Percentiles rank a stretch among this genome's conserved stretches.
Evolutionary conservation across 2,888 invertebrate species (phyloP).

Genomic region (Tiliacea citrago): DNA sequence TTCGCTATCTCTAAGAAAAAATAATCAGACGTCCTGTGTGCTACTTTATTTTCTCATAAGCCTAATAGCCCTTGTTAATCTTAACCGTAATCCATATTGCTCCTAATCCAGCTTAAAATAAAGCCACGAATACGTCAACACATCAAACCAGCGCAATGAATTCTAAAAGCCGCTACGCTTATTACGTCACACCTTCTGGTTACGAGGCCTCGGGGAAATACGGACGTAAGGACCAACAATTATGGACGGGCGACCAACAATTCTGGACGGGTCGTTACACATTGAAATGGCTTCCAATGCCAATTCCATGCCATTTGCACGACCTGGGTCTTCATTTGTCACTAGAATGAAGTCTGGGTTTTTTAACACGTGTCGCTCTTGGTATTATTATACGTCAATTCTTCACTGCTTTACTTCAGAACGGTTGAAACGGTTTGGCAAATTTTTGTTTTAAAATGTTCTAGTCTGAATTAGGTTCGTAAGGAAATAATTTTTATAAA

Average conservation of each 20-base stretch:
- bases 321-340: constrained; percentile 37
- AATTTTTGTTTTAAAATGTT: too few relatives aligned
- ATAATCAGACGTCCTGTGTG: not conserved
- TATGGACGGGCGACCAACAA: constrained; percentile 41
- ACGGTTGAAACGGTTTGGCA: too few relatives aligned
- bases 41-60: constrained; percentile 3
- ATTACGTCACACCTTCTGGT: constrained; percentile 57
- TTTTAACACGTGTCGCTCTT: not conserved
- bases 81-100: not conserved
- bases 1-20: not conserved
- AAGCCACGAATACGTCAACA: constrained; percentile 27
- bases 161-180: constrained; percentile 49
- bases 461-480: too few relatives aligned
- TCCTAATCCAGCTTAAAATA: constrained; percentile 30
- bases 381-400: not conserved
- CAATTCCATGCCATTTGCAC: not conserved
- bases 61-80: not conserved
- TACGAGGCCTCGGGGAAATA: constrained; percentile 73
- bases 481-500: too few relatives aligned
- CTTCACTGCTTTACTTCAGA: too few relatives aligned
- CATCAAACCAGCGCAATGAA: constrained; percentile 45
- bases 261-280: constrained; percentile 47
- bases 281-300: constrained; percentile 25
- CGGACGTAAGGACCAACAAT: constrained; percentile 46
- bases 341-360: not conserved